Conservation (phyloP, 2,113 vertebrate species). For the Oryzias javanicus region DNA sequence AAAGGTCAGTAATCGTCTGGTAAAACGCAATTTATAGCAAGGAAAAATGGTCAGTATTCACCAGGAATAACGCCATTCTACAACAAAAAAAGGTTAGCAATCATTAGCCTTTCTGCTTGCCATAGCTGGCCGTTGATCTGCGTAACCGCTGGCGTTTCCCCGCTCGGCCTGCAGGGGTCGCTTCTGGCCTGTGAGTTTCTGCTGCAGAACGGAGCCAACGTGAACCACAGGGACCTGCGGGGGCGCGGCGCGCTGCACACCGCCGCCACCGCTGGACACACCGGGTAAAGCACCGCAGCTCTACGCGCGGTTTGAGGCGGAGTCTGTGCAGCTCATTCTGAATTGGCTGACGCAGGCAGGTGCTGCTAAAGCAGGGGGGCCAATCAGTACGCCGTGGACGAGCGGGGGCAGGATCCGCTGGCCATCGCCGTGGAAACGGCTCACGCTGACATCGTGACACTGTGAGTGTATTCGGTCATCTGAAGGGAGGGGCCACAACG, state of each 20-base stretch:
- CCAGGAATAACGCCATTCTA: no score
- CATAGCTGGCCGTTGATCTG: no score
- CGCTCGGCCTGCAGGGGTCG: conserved; percentile 61
- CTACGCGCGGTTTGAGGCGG: no score
- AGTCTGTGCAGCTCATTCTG: neutral
- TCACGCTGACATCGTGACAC: conserved; percentile 79
- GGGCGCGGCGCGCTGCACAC: conserved; percentile 76
- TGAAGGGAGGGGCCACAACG: neutral
- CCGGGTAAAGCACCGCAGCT: conserved; percentile 56
- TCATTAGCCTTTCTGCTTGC: no score
- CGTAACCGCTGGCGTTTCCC: neutral
- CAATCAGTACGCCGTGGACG: conserved; percentile 81
- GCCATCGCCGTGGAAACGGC: conserved; percentile 78
- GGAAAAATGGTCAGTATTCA: no score
- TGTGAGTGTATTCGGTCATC: conserved; percentile 62
- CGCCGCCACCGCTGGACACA: conserved; percentile 75
- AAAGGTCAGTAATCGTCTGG: no score
- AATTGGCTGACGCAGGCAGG: conserved; percentile 61
- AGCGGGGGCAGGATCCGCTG: conserved; percentile 76
- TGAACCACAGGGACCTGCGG: conserved; percentile 74
- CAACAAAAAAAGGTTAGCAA: no score
- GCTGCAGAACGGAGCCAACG: conserved; percentile 75
- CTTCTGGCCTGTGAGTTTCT: conserved; percentile 77
- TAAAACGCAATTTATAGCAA: no score
- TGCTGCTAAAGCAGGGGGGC: conserved; percentile 79